Percentiles rank a stretch among this genome's conserved stretches.
Conservation (phyloP, 2,797 vertebrate species). For the Pachyuromys duprasi region DNA sequence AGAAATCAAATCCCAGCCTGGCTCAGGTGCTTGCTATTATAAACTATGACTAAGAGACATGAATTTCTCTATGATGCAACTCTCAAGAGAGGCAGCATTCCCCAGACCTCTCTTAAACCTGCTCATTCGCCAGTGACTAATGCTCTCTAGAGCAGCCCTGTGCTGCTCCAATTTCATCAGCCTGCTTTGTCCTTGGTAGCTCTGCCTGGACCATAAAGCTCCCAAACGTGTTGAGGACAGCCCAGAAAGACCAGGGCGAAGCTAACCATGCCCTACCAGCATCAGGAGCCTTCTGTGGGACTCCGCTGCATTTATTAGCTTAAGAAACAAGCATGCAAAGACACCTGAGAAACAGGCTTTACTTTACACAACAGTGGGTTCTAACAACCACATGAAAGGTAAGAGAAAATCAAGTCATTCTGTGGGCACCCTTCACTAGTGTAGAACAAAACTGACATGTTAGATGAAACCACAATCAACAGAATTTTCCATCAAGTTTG, state of each 20-base stretch:
- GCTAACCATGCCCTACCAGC: conserved; percentile 19
- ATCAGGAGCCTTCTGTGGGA: conserved; percentile 54
- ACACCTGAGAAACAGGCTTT: conserved; percentile 24
- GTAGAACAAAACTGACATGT: conserved; percentile 23
- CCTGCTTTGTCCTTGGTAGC: conserved; percentile 86
- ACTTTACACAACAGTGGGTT: conserved; percentile 26
- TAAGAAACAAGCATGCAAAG: conserved; percentile 40
- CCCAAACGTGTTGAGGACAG: conserved; percentile 78
- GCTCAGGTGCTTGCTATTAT: conserved; percentile 80
- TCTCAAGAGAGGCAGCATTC: conserved; percentile 83
- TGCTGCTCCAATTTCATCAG: conserved; percentile 87
- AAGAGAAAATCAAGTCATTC: not conserved
- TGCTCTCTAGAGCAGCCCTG: conserved; percentile 85
- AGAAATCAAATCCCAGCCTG: conserved; percentile 68
- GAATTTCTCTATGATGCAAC: conserved; percentile 86
- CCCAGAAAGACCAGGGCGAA: conserved; percentile 70
- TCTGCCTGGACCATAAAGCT: conserved; percentile 80
- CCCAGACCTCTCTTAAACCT: conserved; percentile 84
- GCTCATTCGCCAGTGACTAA: conserved; percentile 87
- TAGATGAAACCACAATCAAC: conserved; percentile 47
- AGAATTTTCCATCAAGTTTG: conserved; percentile 59
- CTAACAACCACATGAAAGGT: conserved; percentile 6
- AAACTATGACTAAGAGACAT: conserved; percentile 77
- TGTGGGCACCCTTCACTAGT: not conserved
- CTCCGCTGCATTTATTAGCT: conserved; percentile 60